Percentiles rank a stretch among this genome's conserved stretches.
Evolutionary conservation across 2,888 invertebrate genomes (phyloP).

Genomic region (Hirtodrosophila alboralis): DNA sequence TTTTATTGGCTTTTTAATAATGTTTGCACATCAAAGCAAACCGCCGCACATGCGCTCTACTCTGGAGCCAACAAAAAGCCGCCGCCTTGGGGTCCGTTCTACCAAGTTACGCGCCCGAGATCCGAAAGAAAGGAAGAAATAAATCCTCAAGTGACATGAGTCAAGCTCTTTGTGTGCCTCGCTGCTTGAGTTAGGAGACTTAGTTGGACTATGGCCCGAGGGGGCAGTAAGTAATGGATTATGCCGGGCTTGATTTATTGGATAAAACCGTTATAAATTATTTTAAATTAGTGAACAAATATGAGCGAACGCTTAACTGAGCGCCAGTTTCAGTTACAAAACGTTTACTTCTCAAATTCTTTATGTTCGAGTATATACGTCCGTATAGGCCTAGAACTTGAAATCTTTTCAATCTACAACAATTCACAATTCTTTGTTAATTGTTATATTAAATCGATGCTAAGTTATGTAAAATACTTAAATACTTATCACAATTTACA

Average conservation of each 20-base stretch:
- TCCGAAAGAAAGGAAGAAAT: constrained; percentile 73
- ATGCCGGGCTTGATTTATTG: constrained; percentile 70
- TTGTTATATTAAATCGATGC: constrained; percentile 10
- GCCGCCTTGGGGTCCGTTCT: constrained; percentile 37
- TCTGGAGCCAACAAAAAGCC: constrained; percentile 21
- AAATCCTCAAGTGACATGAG: constrained; percentile 78
- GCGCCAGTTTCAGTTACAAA: constrained; percentile 52
- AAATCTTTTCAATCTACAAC: neutral
- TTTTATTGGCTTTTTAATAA: constrained; percentile 80
- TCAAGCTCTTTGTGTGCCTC: constrained; percentile 67
- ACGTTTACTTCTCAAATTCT: neutral
- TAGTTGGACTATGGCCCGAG: constrained; percentile 7
- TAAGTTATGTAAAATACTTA: too few species aligned
- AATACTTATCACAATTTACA: too few species aligned
- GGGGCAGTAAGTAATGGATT: constrained; percentile 61
- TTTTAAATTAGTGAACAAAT: constrained; percentile 56
- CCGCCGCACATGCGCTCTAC: constrained; percentile 60
- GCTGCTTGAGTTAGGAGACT: constrained; percentile 38
- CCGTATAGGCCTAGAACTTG: neutral
- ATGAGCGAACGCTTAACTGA: constrained; percentile 32
- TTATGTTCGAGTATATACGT: neutral
- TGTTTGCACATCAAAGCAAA: constrained; percentile 75
- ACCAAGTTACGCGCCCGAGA: constrained; percentile 72
- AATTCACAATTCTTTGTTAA: constrained; percentile 30
- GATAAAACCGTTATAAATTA: constrained; percentile 64